Conservation (phyloP, 2,113 vertebrate species). For the Pterophyllum scalare region DNA sequence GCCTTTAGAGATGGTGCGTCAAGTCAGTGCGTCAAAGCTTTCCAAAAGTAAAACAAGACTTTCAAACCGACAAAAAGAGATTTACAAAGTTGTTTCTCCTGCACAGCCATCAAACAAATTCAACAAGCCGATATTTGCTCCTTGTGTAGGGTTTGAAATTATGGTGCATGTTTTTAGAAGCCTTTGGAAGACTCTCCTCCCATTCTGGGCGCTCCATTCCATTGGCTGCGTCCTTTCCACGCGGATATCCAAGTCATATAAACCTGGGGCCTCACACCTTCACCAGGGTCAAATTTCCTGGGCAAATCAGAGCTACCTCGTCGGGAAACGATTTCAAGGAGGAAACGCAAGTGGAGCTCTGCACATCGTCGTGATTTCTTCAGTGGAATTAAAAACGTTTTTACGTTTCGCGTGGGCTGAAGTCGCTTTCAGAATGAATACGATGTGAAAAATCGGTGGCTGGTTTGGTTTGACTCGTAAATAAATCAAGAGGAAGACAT, state of each 20-base stretch:
- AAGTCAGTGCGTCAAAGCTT: slow-evolving; percentile 45
- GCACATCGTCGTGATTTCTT: background rate
- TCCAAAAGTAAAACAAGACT: background rate
- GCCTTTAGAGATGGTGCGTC: background rate
- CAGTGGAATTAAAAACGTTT: slow-evolving; percentile 31
- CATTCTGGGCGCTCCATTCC: slow-evolving; percentile 65
- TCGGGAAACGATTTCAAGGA: slow-evolving; percentile 1
- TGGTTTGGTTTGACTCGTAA: background rate
- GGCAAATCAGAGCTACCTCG: slow-evolving; percentile 36
- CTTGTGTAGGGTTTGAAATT: slow-evolving; percentile 2
- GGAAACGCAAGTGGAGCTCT: slow-evolving; percentile 6
- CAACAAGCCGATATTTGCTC: slow-evolving; percentile 13
- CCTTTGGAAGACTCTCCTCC: slow-evolving; percentile 68
- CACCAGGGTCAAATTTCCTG: slow-evolving; percentile 80
- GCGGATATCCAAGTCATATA: slow-evolving; percentile 81
- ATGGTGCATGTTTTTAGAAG: slow-evolving; percentile 41
- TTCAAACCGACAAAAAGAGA: background rate
- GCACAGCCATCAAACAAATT: background rate
- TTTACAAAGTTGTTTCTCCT: background rate
- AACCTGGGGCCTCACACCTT: slow-evolving; percentile 76
- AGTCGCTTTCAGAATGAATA: background rate
- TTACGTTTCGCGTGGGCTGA: background rate
- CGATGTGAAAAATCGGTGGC: slow-evolving; percentile 24
- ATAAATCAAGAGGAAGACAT: background rate
- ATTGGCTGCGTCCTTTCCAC: slow-evolving; percentile 81